A percentile compares a stretch with the other conserved stretches of the same genome.
These are phyloP conservation scores for Melanotus villosus DNA, from an alignment of 2,888 invertebrate species.

Conservation along the genomic window DNA sequence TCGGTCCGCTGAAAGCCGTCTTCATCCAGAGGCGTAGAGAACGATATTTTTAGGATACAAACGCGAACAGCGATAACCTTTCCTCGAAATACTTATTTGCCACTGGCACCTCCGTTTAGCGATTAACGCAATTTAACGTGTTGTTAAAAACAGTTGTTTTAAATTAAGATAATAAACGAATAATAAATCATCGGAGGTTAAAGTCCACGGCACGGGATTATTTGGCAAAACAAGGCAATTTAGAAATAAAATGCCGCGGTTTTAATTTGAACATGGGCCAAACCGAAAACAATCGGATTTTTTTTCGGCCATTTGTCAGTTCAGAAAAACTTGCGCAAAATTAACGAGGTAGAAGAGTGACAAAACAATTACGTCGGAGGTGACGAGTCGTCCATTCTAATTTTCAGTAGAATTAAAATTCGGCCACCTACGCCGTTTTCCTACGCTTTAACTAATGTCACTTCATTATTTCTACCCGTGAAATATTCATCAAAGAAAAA, in stretches of 20 bases:
- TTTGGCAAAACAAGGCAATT: constrained; percentile 15
- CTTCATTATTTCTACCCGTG: constrained; percentile 25
- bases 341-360: constrained; percentile 23
- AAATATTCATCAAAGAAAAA: constrained; percentile 29
- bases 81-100: constrained; percentile 24
- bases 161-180: constrained; percentile 18
- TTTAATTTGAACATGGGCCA: neutral
- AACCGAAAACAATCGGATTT: neutral
- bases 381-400: constrained; percentile 23
- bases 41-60: neutral
- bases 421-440: constrained; percentile 25
- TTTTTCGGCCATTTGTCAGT: neutral
- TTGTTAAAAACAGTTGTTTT: too few species aligned
- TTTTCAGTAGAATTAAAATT: constrained; percentile 29
- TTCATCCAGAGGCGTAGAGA: constrained; percentile 28
- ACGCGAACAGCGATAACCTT: constrained; percentile 15
- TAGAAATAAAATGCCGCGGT: too few species aligned
- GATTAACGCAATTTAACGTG: constrained; percentile 30
- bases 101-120: too few species aligned
- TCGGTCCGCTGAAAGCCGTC: constrained; percentile 26
- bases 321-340: neutral
- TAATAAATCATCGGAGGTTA: constrained; percentile 4
- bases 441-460: constrained; percentile 20
- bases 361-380: neutral
- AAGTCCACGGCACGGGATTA: constrained; percentile 7